Evolutionary conservation across 2,113 vertebrate genomes (phyloP).

Genomic region (Micronisus gabar): DNA sequence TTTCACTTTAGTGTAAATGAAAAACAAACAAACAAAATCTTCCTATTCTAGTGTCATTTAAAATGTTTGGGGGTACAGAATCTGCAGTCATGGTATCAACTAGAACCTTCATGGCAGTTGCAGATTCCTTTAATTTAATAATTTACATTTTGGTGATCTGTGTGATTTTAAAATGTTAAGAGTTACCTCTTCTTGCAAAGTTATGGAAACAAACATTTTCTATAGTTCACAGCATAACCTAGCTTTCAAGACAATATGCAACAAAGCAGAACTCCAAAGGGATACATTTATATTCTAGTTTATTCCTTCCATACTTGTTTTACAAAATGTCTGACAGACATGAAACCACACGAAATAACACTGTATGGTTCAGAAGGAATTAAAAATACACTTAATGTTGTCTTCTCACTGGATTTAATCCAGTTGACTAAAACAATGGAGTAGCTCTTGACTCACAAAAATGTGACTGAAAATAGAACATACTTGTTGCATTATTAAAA

Average conservation of each 20-base stretch:
- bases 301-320: not conserved
- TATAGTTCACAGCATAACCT: not conserved
- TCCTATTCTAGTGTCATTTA: not conserved
- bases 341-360: not conserved
- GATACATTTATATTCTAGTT: not conserved
- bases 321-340: not conserved
- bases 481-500: not conserved
- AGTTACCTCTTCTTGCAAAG: not conserved
- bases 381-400: not conserved
- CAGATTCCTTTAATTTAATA: not conserved
- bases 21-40: not conserved
- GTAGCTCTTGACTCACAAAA: not conserved
- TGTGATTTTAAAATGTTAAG: not conserved
- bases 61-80: not conserved
- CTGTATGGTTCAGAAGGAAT: not conserved
- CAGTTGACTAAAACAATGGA: not conserved
- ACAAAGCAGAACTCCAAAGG: not conserved
- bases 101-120: not conserved
- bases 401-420: not conserved
- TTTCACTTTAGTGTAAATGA: not conserved
- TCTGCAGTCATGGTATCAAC: not conserved
- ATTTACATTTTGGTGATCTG: not conserved
- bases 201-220: not conserved
- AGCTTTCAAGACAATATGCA: not conserved
- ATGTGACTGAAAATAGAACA: not conserved